phyloP scores from a whole-genome alignment of 2,113 vertebrate species.

The Rhinoptilus africanus region DNA sequence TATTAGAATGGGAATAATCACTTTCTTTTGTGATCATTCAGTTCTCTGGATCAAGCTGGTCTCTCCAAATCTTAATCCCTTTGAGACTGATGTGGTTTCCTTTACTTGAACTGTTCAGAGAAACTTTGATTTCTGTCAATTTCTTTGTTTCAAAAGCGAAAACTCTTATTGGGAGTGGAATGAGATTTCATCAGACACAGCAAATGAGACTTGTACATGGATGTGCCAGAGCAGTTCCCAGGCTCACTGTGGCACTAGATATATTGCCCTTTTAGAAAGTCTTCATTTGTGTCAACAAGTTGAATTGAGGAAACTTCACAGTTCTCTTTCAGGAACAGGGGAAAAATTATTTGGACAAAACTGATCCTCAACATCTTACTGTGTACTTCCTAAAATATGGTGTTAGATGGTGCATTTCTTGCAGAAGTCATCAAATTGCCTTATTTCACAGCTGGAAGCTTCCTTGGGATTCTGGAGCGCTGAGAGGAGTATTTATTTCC shows the following conservation, averaged over 20 bases:
- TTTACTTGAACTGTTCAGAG: neutral
- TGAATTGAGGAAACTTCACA: neutral
- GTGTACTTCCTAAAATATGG: neutral
- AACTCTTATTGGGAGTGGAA: neutral
- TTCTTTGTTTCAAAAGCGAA: neutral
- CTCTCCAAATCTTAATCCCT: neutral
- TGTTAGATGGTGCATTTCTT: neutral
- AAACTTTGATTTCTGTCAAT: neutral
- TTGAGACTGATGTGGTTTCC: neutral
- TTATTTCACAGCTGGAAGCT: neutral
- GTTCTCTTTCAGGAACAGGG: neutral
- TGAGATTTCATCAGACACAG: neutral
- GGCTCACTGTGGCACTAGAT: neutral
- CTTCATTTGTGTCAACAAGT: neutral
- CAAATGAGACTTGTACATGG: neutral
- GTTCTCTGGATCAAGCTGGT: neutral
- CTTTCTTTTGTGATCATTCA: constrained; percentile 21
- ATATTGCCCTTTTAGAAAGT: neutral
- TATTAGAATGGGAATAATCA: neutral
- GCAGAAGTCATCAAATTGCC: neutral
- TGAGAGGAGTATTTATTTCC: neutral
- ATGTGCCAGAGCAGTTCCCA: neutral
- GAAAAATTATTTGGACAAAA: neutral
- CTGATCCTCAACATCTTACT: neutral
- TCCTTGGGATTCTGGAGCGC: neutral